Conservation (phyloP, 2,888 invertebrate genomes). For the Hypercompe scribonia region DNA sequence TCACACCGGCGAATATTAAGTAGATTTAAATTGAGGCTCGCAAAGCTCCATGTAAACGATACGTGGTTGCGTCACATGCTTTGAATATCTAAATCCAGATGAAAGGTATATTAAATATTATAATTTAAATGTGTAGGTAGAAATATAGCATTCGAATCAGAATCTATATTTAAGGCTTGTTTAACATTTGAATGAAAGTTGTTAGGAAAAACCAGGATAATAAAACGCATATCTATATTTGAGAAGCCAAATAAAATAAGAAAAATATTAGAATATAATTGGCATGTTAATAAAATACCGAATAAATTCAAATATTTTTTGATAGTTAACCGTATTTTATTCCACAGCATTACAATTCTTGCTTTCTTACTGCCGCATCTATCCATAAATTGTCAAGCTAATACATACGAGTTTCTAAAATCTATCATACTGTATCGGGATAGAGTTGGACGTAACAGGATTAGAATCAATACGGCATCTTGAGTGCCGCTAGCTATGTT, state of each 20-base stretch:
- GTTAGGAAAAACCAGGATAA: background rate
- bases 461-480: too few relatives aligned
- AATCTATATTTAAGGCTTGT: background rate
- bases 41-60: background rate
- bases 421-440: too few relatives aligned
- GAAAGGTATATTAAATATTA: background rate
- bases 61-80: background rate
- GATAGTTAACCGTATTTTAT: too few relatives aligned
- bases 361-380: too few relatives aligned
- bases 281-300: too few relatives aligned
- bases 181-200: background rate
- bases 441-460: too few relatives aligned
- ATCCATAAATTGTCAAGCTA: too few relatives aligned
- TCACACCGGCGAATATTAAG: background rate
- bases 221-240: background rate
- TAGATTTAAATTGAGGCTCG: background rate
- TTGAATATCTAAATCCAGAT: slow-evolving; percentile 1
- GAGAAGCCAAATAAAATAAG: background rate
- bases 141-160: background rate
- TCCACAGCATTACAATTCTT: too few relatives aligned
- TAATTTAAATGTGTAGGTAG: background rate
- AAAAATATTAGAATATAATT: too few relatives aligned
- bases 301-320: too few relatives aligned
- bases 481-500: too few relatives aligned
- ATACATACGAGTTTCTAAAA: too few relatives aligned